Evolutionary conservation across 1,140 invertebrate species (phyloP).

Genomic region (Mesaphorura yosii): DNA sequence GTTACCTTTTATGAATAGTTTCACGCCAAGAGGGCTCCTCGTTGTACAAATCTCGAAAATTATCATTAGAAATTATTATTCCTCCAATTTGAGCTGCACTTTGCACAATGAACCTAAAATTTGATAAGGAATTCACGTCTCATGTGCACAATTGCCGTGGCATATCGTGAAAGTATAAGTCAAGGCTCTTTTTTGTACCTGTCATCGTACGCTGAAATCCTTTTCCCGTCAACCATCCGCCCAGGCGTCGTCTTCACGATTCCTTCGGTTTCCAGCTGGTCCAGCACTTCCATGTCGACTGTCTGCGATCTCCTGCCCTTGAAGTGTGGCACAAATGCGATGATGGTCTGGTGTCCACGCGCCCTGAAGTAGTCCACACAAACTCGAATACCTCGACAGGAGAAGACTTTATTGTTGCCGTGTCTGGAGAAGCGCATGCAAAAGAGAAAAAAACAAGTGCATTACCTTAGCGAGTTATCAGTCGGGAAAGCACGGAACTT

Average conservation of each 20-base stretch:
- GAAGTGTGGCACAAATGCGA: conserved; percentile 95
- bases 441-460: conserved; percentile 12
- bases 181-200: conserved; percentile 47
- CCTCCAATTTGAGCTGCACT: conserved; percentile 78
- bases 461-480: background rate
- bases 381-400: conserved; percentile 83
- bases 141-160: too few relatives aligned
- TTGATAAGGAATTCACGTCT: too few relatives aligned
- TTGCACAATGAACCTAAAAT: conserved; percentile 51
- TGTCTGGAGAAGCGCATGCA: conserved; percentile 56
- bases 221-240: conserved; percentile 71
- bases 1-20: conserved; percentile 65
- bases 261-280: conserved; percentile 77
- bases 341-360: conserved; percentile 79
- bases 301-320: conserved; percentile 70
- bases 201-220: conserved; percentile 93
- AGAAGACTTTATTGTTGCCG: conserved; percentile 88
- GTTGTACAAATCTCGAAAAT: conserved; percentile 78
- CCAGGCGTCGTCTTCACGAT: conserved; percentile 88
- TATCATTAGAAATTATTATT: conserved; percentile 92
- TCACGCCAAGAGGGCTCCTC: conserved; percentile 76
- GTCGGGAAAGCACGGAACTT: conserved; percentile 35
- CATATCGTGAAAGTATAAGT: background rate
- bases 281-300: conserved; percentile 76
- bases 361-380: conserved; percentile 83